phyloP scores from a whole-genome alignment of 37 sponge, comb jelly and placozoan species.

The Sycon ciliatum region DNA sequence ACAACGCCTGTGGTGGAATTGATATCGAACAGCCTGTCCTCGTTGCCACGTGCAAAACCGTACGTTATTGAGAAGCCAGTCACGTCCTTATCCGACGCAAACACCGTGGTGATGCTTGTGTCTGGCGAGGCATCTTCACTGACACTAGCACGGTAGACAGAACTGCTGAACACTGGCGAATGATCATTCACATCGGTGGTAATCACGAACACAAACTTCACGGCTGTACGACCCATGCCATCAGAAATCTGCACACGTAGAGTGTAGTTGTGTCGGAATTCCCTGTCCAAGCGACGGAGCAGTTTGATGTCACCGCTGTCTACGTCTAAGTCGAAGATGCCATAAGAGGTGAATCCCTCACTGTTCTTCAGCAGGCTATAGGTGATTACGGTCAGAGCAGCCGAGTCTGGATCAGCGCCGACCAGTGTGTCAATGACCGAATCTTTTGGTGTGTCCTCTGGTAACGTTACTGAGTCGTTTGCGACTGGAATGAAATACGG shows the following conservation, averaged over 20 bases:
- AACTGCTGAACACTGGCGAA: not conserved
- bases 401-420: not conserved
- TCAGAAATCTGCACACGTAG: not conserved
- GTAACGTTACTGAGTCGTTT: no score
- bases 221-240: not conserved
- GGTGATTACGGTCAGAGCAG: not conserved
- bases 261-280: not conserved
- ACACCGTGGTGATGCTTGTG: not conserved
- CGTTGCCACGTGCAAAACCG: not conserved
- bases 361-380: not conserved
- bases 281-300: not conserved
- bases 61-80: not conserved
- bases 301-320: not conserved
- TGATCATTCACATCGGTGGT: not conserved
- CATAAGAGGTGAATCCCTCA: not conserved
- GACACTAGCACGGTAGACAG: not conserved
- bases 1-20: not conserved
- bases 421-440: not conserved
- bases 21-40: slow-evolving; percentile 1
- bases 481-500: not conserved
- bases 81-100: slow-evolving; percentile 2
- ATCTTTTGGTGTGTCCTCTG: not conserved
- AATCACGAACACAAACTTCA: no score
- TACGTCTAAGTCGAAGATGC: not conserved
- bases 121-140: not conserved